A percentile compares a stretch with the other conserved stretches of the same genome.
Conservation (phyloP, 2,888 invertebrate species). For the Coremacera marginata region DNA sequence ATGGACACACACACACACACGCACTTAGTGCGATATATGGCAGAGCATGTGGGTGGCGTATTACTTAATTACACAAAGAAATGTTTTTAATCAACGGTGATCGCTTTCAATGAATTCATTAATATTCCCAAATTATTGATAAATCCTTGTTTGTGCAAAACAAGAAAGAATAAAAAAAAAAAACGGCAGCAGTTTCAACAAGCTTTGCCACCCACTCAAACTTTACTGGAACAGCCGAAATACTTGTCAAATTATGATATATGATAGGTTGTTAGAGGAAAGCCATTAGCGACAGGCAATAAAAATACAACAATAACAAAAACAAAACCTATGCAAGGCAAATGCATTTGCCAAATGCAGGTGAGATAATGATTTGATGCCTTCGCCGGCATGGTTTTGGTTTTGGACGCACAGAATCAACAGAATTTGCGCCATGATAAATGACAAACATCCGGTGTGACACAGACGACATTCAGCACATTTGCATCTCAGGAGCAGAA, state of each 20-base stretch:
- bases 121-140: slow-evolving; percentile 22
- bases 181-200: neutral
- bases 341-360: slow-evolving; percentile 28
- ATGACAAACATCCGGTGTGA: slow-evolving; percentile 26
- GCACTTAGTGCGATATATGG: neutral
- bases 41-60: slow-evolving; percentile 9
- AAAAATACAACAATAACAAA: neutral
- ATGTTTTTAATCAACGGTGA: neutral
- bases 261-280: slow-evolving; percentile 1
- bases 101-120: slow-evolving; percentile 10
- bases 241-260: slow-evolving; percentile 20
- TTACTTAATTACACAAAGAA: slow-evolving; percentile 17
- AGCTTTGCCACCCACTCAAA: slow-evolving; percentile 21
- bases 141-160: slow-evolving; percentile 15
- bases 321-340: neutral
- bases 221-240: neutral
- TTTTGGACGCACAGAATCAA: neutral
- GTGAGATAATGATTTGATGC: slow-evolving; percentile 14
- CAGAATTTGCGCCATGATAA: slow-evolving; percentile 19
- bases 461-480: neutral
- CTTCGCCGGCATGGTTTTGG: neutral
- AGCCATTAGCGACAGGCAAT: slow-evolving; percentile 23
- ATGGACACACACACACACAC: neutral
- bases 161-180: neutral
- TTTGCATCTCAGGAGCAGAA: neutral